Percentiles rank a stretch among this genome's conserved stretches.
Evolutionary conservation across 2,888 invertebrate genomes (phyloP).

Genomic region (Hipparchia sbordonii): DNA sequence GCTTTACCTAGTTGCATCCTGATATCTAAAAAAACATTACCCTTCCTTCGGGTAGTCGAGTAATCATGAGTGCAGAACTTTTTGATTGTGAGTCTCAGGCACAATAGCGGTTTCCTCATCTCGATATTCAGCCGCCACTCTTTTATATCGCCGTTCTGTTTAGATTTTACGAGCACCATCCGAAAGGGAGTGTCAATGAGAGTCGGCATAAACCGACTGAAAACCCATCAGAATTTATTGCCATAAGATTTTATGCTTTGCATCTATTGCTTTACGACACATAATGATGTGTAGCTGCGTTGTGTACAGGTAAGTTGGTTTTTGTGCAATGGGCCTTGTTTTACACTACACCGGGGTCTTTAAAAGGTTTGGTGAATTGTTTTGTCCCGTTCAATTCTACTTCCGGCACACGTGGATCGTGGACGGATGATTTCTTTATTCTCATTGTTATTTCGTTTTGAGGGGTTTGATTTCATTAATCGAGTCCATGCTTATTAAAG

Average conservation of each 20-base stretch:
- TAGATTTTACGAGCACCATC: constrained; percentile 74
- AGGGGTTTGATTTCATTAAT: constrained; percentile 38
- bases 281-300: constrained; percentile 23
- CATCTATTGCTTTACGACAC: constrained; percentile 38
- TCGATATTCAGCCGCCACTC: constrained; percentile 73
- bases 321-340: constrained; percentile 53
- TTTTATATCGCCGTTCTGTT: constrained; percentile 72
- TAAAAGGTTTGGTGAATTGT: constrained; percentile 64
- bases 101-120: constrained; percentile 73
- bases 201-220: constrained; percentile 51
- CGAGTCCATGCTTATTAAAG: background rate
- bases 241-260: constrained; percentile 51
- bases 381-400: constrained; percentile 66
- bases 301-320: constrained; percentile 41
- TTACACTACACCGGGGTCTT: constrained; percentile 69
- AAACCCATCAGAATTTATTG: constrained; percentile 48
- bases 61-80: constrained; percentile 20
- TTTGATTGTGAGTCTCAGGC: constrained; percentile 30
- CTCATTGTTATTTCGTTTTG: constrained; percentile 54
- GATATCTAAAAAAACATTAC: background rate
- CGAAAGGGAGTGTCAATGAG: constrained; percentile 67
- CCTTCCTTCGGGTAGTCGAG: background rate
- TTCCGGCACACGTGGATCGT: constrained; percentile 79
- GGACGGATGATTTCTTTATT: constrained; percentile 56
- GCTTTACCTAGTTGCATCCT: background rate